Percentiles rank a stretch among this genome's conserved stretches.
These are phyloP conservation scores for Drosophila tripunctata DNA, from an alignment of 2,888 invertebrate genomes.

Conservation along the genomic window DNA sequence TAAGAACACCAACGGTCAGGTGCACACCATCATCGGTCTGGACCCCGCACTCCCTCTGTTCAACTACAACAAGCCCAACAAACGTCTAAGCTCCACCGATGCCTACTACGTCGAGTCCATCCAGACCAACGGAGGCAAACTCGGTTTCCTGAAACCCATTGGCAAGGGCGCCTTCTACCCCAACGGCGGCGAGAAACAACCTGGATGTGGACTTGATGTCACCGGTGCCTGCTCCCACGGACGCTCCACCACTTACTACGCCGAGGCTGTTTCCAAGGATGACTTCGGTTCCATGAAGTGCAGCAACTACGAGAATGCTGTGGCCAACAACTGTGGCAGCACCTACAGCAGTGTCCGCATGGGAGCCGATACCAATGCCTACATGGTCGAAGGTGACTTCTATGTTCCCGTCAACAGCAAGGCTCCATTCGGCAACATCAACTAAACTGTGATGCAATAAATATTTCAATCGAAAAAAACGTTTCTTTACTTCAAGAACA, in stretches of 20 bases:
- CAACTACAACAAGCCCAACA: constrained; percentile 64
- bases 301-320: constrained; percentile 61
- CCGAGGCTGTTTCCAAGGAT: constrained; percentile 83
- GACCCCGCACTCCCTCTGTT: constrained; percentile 83
- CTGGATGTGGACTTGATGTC: constrained; percentile 84
- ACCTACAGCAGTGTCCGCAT: constrained; percentile 71
- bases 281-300: constrained; percentile 80
- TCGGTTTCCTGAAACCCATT: constrained; percentile 82
- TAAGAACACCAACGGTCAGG: constrained; percentile 85
- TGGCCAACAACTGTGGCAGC: constrained; percentile 64
- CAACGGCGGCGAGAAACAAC: constrained; percentile 85
- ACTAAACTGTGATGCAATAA: constrained; percentile 50
- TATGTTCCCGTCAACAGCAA: constrained; percentile 80
- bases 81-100: constrained; percentile 72
- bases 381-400: constrained; percentile 79
- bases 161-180: constrained; percentile 86
- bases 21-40: constrained; percentile 86
- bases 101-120: constrained; percentile 82
- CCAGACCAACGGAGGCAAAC: constrained; percentile 80
- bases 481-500: too few relatives aligned
- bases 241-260: constrained; percentile 84
- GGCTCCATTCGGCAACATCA: constrained; percentile 77
- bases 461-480: not conserved
- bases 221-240: constrained; percentile 84
- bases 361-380: constrained; percentile 77